Evolutionary conservation across 2,888 invertebrate species (phyloP).

Genomic region (Drosophila siamana): DNA sequence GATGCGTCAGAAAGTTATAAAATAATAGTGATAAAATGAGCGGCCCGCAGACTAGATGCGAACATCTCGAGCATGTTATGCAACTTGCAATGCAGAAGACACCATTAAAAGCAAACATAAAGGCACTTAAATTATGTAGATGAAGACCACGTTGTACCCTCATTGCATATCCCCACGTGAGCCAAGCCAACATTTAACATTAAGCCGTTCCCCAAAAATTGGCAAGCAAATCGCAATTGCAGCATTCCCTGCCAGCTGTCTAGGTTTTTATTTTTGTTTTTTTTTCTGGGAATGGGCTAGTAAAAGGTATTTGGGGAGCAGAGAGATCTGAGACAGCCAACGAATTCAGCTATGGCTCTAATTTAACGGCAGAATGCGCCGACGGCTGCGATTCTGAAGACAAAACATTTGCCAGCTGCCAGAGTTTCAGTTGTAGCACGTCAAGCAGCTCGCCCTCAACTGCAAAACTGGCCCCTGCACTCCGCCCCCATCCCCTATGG

Average conservation of each 20-base stretch:
- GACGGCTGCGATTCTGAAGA: slow-evolving; percentile 41
- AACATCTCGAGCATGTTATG: neutral
- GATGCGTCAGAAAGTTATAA: no score
- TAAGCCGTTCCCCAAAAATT: slow-evolving; percentile 1
- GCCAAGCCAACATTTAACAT: neutral
- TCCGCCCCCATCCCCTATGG: neutral
- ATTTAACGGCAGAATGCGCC: slow-evolving; percentile 72
- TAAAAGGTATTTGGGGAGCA: neutral
- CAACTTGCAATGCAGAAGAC: neutral
- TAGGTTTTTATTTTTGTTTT: neutral
- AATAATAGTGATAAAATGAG: no score
- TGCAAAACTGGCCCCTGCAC: no score
- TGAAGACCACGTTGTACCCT: no score
- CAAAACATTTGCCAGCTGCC: slow-evolving; percentile 68
- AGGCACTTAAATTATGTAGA: neutral
- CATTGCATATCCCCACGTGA: neutral
- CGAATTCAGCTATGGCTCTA: slow-evolving; percentile 46
- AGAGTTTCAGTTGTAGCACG: slow-evolving; percentile 24
- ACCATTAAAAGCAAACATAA: neutral
- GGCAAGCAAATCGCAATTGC: slow-evolving; percentile 14
- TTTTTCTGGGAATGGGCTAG: neutral
- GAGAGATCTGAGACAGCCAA: slow-evolving; percentile 6
- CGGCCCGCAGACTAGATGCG: no score
- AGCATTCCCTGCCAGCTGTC: slow-evolving; percentile 1
- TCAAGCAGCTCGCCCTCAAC: no score